Percentiles rank a stretch among this genome's conserved stretches.
These are phyloP conservation scores for Zosterops japonicus DNA, from an alignment of 2,113 vertebrate genomes.

Conservation along the genomic window DNA sequence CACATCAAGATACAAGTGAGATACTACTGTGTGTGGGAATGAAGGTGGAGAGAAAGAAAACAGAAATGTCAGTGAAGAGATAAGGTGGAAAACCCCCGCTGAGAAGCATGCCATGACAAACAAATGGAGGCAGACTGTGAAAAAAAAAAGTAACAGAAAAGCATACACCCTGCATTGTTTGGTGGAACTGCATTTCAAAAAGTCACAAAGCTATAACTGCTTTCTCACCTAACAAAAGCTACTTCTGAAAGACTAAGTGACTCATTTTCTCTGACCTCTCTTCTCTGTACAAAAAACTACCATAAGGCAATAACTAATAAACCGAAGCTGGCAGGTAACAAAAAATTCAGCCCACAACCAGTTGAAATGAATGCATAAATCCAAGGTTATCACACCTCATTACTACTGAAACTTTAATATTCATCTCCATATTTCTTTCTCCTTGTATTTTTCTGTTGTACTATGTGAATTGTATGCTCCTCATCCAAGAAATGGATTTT, in stretches of 20 bases:
- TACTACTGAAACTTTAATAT: background rate
- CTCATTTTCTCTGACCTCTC: background rate
- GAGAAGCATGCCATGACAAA: background rate
- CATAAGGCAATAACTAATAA: background rate
- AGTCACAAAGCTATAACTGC: background rate
- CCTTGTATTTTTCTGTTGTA: background rate
- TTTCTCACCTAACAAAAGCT: background rate
- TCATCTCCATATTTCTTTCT: background rate
- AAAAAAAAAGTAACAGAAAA: background rate
- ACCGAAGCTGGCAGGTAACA: background rate
- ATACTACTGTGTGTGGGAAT: background rate
- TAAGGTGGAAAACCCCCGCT: background rate
- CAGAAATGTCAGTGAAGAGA: background rate
- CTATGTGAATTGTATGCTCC: background rate
- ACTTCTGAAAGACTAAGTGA: slow-evolving; percentile 21
- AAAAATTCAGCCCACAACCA: background rate
- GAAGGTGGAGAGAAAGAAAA: background rate
- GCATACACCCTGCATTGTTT: background rate
- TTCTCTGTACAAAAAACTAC: background rate
- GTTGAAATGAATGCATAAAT: background rate
- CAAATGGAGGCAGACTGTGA: background rate
- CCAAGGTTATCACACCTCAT: background rate
- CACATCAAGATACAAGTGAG: background rate
- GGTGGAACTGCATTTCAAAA: background rate
- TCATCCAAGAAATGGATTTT: background rate